Percentiles rank a stretch among this genome's conserved stretches.
phyloP scores from a whole-genome alignment of 2,797 vertebrate species.

The Sebastes hubbsi region DNA sequence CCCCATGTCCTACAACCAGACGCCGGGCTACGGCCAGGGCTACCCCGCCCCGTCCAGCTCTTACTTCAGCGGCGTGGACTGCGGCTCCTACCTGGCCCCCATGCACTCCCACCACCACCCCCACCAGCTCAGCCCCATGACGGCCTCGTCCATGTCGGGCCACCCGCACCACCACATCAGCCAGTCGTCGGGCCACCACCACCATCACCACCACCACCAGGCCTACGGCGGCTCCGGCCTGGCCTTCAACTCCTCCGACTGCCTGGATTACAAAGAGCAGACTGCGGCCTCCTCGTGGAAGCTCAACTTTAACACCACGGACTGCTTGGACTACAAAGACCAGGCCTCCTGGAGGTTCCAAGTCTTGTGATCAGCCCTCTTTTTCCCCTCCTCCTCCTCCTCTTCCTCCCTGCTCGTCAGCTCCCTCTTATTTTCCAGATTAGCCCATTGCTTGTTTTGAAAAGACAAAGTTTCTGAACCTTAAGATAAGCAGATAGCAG shows the following conservation, averaged over 20 bases:
- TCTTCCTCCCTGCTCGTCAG: slow-evolving; percentile 33
- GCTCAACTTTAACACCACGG: slow-evolving; percentile 98
- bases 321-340: slow-evolving; percentile 99
- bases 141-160: slow-evolving; percentile 90
- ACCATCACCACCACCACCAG: slow-evolving; percentile 92
- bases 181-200: slow-evolving; percentile 94
- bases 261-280: slow-evolving; percentile 99
- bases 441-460: slow-evolving; percentile 74
- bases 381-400: background rate
- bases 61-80: slow-evolving; percentile 97
- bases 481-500: slow-evolving; percentile 58
- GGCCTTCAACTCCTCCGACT: slow-evolving; percentile 97
- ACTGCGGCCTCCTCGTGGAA: slow-evolving; percentile 93
- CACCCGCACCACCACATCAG: slow-evolving; percentile 93
- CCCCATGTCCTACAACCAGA: slow-evolving; percentile 95
- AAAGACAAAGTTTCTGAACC: slow-evolving; percentile 76
- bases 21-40: slow-evolving; percentile 91
- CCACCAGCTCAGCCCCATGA: slow-evolving; percentile 94
- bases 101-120: slow-evolving; percentile 97
- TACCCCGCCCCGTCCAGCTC: slow-evolving; percentile 93
- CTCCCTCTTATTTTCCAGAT: slow-evolving; percentile 56
- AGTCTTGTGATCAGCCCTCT: slow-evolving; percentile 90
- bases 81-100: slow-evolving; percentile 94
- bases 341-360: slow-evolving; percentile 99
- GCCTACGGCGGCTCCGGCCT: slow-evolving; percentile 89